Evolutionary conservation across 2,797 vertebrate species (phyloP).

Genomic region (Sebastes itinus): DNA sequence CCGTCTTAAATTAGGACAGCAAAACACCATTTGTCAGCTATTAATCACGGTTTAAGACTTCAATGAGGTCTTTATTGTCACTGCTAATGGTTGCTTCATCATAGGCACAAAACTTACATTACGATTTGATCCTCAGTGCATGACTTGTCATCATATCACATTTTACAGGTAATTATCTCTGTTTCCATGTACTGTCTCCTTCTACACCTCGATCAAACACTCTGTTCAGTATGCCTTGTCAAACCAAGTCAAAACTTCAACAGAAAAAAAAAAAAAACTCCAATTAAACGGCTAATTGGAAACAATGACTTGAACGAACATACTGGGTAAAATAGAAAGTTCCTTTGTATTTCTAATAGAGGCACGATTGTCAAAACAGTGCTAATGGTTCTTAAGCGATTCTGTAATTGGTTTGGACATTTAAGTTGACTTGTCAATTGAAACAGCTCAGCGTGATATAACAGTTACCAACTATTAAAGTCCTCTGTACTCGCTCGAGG

Average conservation of each 20-base stretch:
- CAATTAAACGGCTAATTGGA: conserved; percentile 5
- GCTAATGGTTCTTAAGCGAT: conserved; percentile 9
- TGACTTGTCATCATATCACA: background rate
- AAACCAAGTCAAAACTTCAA: background rate
- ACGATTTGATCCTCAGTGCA: background rate
- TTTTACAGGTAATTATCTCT: background rate
- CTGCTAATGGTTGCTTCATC: conserved; percentile 28
- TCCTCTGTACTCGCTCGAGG: background rate
- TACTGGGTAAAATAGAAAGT: background rate
- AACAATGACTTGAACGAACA: background rate
- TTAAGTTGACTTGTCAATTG: background rate
- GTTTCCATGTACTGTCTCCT: background rate
- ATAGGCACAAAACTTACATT: background rate
- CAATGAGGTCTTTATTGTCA: conserved; percentile 6
- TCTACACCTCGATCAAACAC: background rate
- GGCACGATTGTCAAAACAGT: conserved; percentile 24
- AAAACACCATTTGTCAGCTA: background rate
- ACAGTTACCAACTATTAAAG: conserved; percentile 2
- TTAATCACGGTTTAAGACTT: conserved; percentile 24
- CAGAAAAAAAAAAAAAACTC: background rate
- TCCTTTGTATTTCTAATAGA: conserved; percentile 17
- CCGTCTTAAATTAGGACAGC: background rate
- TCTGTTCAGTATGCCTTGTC: background rate
- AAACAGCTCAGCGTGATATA: conserved; percentile 19
- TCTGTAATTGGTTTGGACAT: conserved; percentile 17